Evolutionary conservation across 2,113 vertebrate genomes (phyloP), one percentile per base, ranked within the genome.

Genomic region (Amphiprion percula): DNA sequence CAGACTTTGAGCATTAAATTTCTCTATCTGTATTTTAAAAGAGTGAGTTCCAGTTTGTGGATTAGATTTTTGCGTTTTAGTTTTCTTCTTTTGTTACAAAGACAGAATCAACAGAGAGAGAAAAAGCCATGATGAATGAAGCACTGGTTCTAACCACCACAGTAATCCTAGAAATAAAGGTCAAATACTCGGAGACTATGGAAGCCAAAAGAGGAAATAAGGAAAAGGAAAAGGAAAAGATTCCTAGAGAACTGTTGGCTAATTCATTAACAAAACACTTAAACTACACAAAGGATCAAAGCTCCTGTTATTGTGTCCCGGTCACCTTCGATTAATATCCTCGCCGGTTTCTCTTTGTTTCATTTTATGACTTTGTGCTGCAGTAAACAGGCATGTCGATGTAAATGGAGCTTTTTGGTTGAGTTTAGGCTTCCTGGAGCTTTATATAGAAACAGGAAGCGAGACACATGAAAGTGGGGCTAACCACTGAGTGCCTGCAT

Each of bases 241-340:
- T 64, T 67, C 50, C 21, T 39, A 4, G 33, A 1, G 2, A 50
- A 55, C 41, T 33, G 6, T 39, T 30, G 30, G 16, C 28, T n/a
- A 50, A 76, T 60, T 65, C 2, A 46, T 76, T 24, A 30, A 52
- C 23, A 54, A 52, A 78, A 19, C 70, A 33, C 62, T n/a, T 21
- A 16, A 24, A 69, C 67, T 50, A 30, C 16, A 79, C 86, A 83
- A 77, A 74, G 55, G 69, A 83, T 66, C 80, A 81, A 83, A 84
- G 80, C 66, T 50, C 10, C 39, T 61, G 65, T 74, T 53, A 26
- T 46, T 64, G 59, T 73, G 68, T 24, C 39, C 15, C 60, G 41
- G 16, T 19, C 28, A 33, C 61, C 28, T 54, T 23, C 0, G 0
- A 41, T 74, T 8, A 79, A 69, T 41, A 23, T 66, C 62, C 52